Evolutionary conservation across 2,797 vertebrate species (phyloP).

Genomic region (Paedocypris micromegethes): DNA sequence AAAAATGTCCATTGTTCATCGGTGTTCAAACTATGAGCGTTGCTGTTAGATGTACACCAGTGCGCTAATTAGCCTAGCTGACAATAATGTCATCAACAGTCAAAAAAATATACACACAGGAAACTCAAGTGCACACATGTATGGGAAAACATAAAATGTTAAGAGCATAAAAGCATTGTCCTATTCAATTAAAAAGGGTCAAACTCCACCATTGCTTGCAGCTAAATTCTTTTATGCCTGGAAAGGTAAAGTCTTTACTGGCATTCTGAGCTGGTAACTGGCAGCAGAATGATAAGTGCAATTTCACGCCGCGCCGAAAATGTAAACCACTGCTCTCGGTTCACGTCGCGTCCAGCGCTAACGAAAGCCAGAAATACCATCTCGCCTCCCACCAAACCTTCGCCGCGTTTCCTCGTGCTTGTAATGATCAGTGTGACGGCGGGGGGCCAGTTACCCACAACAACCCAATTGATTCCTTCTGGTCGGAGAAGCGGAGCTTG

Average conservation of each 20-base stretch:
- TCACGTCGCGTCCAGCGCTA: not conserved
- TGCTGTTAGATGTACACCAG: no score
- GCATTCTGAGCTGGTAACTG: slow-evolving; percentile 15
- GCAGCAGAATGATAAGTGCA: slow-evolving; percentile 9
- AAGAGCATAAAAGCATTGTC: no score
- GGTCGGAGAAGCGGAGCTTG: slow-evolving; percentile 36
- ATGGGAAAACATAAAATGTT: no score
- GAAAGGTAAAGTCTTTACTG: not conserved
- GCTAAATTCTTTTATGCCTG: not conserved
- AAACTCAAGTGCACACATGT: no score
- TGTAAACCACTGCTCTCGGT: not conserved
- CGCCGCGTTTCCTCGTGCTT: not conserved
- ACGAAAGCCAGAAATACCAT: slow-evolving; percentile 16
- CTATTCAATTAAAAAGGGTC: no score
- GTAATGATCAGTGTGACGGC: slow-evolving; percentile 20
- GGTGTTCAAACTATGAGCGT: no score
- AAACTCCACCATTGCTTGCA: no score
- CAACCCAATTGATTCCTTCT: slow-evolving; percentile 45
- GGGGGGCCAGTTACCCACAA: slow-evolving; percentile 35
- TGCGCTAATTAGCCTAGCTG: no score
- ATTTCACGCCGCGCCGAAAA: slow-evolving; percentile 8
- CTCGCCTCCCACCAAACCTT: not conserved
- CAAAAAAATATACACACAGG: no score
- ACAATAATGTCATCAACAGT: no score
- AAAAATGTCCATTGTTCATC: no score